Conservation (phyloP, 2,888 invertebrate genomes). For the Eumerus sabulonum region DNA sequence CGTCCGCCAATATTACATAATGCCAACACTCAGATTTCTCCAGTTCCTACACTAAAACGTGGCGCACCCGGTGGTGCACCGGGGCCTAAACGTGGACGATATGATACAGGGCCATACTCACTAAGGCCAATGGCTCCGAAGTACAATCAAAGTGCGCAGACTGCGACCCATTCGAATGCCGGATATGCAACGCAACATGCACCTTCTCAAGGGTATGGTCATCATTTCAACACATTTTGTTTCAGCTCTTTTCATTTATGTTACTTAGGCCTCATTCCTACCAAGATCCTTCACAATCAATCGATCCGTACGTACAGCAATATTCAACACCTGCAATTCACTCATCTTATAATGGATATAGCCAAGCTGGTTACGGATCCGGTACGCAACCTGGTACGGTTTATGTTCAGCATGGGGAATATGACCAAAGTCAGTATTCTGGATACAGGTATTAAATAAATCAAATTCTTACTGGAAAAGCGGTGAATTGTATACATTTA, state of each 20-base stretch:
- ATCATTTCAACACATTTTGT: neutral
- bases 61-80: constrained; percentile 77
- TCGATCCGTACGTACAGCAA: constrained; percentile 78
- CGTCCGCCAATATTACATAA: constrained; percentile 77
- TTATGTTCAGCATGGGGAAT: constrained; percentile 76
- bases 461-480: neutral
- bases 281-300: constrained; percentile 77
- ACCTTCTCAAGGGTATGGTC: constrained; percentile 73
- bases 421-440: constrained; percentile 79
- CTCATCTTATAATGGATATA: constrained; percentile 77
- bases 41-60: constrained; percentile 77
- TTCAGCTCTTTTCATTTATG: neutral
- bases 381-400: constrained; percentile 74
- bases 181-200: constrained; percentile 71
- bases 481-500: neutral
- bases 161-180: constrained; percentile 73
- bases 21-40: constrained; percentile 78
- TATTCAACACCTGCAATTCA: constrained; percentile 75
- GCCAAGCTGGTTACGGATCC: constrained; percentile 75
- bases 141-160: constrained; percentile 76
- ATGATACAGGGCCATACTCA: constrained; percentile 77
- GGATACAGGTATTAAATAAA: constrained; percentile 74
- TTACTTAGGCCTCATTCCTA: constrained; percentile 76
- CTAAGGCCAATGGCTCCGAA: constrained; percentile 77
- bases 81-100: constrained; percentile 78